Percentiles rank a stretch among this genome's conserved stretches.
Evolutionary conservation across 2,113 vertebrate genomes (phyloP).

Genomic region (Columba janthina): DNA sequence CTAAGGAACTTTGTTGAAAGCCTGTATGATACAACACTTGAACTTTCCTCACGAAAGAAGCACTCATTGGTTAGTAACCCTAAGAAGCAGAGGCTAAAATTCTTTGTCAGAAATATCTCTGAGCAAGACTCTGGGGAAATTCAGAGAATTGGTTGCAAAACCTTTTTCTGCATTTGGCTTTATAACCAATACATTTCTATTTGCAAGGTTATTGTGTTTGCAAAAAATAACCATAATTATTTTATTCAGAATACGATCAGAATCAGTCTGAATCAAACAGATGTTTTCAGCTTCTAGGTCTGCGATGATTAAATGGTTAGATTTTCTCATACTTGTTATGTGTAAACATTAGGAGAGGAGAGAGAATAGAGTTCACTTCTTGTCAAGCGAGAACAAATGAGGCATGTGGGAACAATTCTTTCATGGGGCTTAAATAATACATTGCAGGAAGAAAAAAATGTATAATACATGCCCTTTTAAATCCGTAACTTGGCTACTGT

Average conservation of each 20-base stretch:
- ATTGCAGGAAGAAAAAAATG: neutral
- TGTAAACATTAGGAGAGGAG: neutral
- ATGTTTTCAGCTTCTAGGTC: neutral
- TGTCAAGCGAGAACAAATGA: slow-evolving; percentile 26
- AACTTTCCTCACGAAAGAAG: slow-evolving; percentile 97
- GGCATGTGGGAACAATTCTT: slow-evolving; percentile 1
- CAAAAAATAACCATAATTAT: neutral
- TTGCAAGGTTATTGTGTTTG: neutral
- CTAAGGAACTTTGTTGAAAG: slow-evolving; percentile 98
- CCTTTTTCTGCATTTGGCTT: neutral
- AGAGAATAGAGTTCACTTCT: slow-evolving; percentile 8
- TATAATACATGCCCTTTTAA: slow-evolving; percentile 36
- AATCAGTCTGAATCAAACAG: neutral
- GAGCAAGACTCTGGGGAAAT: neutral
- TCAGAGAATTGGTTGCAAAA: neutral
- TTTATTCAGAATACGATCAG: neutral
- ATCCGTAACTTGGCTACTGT: slow-evolving; percentile 23
- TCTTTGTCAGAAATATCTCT: slow-evolving; percentile 16
- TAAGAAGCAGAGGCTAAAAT: slow-evolving; percentile 32
- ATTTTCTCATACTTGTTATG: slow-evolving; percentile 1
- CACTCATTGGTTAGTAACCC: slow-evolving; percentile 91
- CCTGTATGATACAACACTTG: slow-evolving; percentile 94
- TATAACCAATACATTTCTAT: neutral
- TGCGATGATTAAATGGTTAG: neutral
- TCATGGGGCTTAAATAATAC: slow-evolving; percentile 6